These are phyloP conservation scores for Coelopa frigida DNA, from an alignment of 1,140 invertebrate species.

Conservation along the genomic window DNA sequence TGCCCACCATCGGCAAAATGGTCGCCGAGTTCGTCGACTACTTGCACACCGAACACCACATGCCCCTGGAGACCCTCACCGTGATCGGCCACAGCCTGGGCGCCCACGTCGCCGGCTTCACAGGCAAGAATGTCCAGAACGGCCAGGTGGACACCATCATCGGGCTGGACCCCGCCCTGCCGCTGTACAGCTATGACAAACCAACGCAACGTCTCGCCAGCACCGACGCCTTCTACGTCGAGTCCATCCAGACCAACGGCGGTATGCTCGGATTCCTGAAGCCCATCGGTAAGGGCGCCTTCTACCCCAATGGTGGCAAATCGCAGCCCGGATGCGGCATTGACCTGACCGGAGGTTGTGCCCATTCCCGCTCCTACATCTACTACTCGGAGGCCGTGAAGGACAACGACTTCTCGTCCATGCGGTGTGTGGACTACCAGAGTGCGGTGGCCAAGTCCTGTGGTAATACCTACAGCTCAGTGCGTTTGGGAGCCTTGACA, in stretches of 20 bases:
- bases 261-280: slow-evolving; percentile 48
- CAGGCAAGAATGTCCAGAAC: slow-evolving; percentile 45
- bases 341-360: slow-evolving; percentile 30
- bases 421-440: slow-evolving; percentile 12
- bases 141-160: slow-evolving; percentile 37
- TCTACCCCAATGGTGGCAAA: slow-evolving; percentile 49
- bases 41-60: slow-evolving; percentile 40
- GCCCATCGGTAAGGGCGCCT: slow-evolving; percentile 48
- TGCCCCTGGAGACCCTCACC: slow-evolving; percentile 48
- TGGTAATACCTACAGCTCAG: slow-evolving; percentile 15
- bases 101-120: slow-evolving; percentile 55
- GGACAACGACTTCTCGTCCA: slow-evolving; percentile 7
- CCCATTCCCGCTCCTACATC: slow-evolving; percentile 46
- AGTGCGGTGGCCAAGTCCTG: slow-evolving; percentile 10
- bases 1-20: slow-evolving; percentile 44
- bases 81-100: slow-evolving; percentile 60
- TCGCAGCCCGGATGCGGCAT: slow-evolving; percentile 48
- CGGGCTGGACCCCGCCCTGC: slow-evolving; percentile 49
- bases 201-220: slow-evolving; percentile 43
- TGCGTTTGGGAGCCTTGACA: slow-evolving; percentile 10
- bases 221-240: slow-evolving; percentile 42
- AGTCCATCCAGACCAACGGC: slow-evolving; percentile 53
- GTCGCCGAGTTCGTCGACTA: slow-evolving; percentile 48
- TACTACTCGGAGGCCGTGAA: slow-evolving; percentile 49
- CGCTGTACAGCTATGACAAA: slow-evolving; percentile 33